phyloP scores from a whole-genome alignment of 2,113 vertebrate species.

The Zapus hudsonius region DNA sequence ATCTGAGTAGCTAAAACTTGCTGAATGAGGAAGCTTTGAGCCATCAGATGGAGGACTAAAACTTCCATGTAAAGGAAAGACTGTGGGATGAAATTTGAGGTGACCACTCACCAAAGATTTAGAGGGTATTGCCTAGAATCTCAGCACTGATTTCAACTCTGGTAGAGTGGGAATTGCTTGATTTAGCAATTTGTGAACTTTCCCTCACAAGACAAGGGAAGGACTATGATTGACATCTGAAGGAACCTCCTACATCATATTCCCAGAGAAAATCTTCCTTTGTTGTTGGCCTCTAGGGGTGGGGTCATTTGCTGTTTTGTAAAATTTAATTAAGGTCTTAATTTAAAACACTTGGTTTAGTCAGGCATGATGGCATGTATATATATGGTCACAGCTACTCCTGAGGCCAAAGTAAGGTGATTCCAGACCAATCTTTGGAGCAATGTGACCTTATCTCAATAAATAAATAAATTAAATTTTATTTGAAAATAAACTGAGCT shows the following conservation, averaged over 20 bases:
- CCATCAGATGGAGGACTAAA: background rate
- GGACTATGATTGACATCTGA: background rate
- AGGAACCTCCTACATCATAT: background rate
- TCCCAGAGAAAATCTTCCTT: background rate
- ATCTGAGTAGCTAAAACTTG: background rate
- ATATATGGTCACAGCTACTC: background rate
- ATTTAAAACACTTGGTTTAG: background rate
- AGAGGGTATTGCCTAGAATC: background rate
- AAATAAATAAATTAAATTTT: background rate
- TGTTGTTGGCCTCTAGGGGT: background rate
- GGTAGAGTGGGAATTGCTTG: background rate
- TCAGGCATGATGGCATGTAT: background rate
- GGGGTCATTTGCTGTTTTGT: background rate
- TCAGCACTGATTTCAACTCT: background rate
- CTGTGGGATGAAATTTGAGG: background rate
- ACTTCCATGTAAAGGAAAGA: background rate
- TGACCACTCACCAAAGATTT: background rate
- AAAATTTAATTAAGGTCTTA: background rate
- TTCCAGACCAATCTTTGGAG: background rate
- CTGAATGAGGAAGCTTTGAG: no score
- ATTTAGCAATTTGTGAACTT: background rate
- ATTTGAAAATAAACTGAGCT: slow-evolving; percentile 8
- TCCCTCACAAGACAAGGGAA: background rate
- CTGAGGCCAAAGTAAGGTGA: background rate
- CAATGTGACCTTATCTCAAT: background rate